Evolutionary conservation across 2,797 vertebrate species (phyloP), one percentile per base, ranked within the genome.

Genomic region (Peromyscus nudipes): DNA sequence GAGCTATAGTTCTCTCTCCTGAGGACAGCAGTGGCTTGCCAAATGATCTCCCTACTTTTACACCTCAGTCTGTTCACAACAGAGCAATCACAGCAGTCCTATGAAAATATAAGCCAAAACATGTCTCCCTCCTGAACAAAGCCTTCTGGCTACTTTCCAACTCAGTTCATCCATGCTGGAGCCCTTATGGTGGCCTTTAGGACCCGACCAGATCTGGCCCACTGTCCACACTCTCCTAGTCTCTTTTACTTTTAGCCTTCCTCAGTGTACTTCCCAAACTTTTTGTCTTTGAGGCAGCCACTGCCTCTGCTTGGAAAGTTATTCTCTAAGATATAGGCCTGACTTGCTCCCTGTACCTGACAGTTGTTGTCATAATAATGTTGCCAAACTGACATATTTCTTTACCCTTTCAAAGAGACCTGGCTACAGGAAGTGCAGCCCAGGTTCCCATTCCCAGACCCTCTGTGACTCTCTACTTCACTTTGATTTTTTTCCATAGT

Each of bases 261-360:
- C 80, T 84, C 86, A 10, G 13, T 86, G 76, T 27, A 23, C 52
- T 31, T 82, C 76, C 43, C 23, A 16, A 40, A 93, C 73, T 95
- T 93, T 87, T 40, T 4, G 57, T 49, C 71, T 92, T 80, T 46
- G 62, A 92, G 49, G 37, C 9, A 46, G n/a, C 52, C 60, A 1
- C 23, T 69, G 80, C 55, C 69, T 96, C 93, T 91, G 62, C 57
- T 87, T 84, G 8, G 80, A 92, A 96, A 94, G 60, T 84, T 93
- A 0, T 73, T 89, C 37, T 87, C 76, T n/a, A 67, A 84, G 37
- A 62, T 21, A 43, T 29, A 37, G 52, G 6, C 64, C 16, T 27
- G 25, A 17, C 62, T 94, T 49, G 60, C 31, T 95, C 23, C 34
- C 14, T 60, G 1, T 65, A 14, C 76, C 76, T 88, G 29, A 25